phyloP scores from a whole-genome alignment of 2,888 invertebrate genomes.

The Heterodera filipjevi region DNA sequence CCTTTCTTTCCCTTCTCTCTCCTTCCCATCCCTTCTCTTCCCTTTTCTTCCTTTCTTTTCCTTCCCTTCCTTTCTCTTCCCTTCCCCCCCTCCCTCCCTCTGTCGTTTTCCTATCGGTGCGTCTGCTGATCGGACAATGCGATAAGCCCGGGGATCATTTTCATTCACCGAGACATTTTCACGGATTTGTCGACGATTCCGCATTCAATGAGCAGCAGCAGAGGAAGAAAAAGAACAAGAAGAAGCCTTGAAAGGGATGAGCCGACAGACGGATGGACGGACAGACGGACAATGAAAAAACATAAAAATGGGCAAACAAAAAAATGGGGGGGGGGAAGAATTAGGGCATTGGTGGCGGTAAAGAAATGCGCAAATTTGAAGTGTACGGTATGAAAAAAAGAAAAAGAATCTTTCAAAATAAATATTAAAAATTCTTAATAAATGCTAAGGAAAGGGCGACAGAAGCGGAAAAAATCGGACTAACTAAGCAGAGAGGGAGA shows the following conservation, averaged over 20 bases:
- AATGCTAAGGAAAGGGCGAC: too few relatives aligned
- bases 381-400: too few relatives aligned
- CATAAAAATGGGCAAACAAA: neutral
- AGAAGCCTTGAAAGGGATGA: neutral
- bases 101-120: neutral
- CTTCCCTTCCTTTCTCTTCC: neutral
- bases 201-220: neutral
- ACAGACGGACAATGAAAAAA: neutral
- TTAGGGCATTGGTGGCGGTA: neutral
- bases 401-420: too few relatives aligned
- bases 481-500: too few relatives aligned
- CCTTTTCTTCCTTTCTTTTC: neutral
- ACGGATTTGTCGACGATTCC: constrained; percentile 1
- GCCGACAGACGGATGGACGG: neutral
- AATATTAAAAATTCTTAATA: too few relatives aligned
- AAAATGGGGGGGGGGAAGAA: neutral
- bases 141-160: too few relatives aligned
- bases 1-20: neutral
- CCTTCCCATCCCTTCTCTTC: neutral
- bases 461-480: too few relatives aligned
- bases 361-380: too few relatives aligned
- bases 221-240: too few relatives aligned
- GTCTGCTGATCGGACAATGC: constrained; percentile 12
- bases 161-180: neutral
- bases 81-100: neutral